phyloP scores from a whole-genome alignment of 2,797 vertebrate genomes.

The Spondyliosoma cantharus region DNA sequence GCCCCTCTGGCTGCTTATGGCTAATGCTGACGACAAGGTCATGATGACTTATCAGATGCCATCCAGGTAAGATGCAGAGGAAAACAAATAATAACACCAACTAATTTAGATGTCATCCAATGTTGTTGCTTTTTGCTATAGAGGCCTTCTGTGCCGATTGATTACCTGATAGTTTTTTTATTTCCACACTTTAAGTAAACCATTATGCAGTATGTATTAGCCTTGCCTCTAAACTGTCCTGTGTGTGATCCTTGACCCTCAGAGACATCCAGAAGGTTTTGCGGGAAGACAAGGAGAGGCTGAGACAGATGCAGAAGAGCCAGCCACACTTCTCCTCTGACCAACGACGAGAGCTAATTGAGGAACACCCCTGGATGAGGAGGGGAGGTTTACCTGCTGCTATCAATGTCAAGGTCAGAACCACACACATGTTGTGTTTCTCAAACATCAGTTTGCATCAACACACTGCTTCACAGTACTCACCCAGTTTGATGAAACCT shows the following conservation, averaged over 20 bases:
- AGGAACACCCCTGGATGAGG: conserved; percentile 93
- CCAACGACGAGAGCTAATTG: conserved; percentile 90
- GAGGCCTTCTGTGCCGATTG: not conserved
- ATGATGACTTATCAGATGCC: conserved; percentile 98
- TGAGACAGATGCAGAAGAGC: conserved; percentile 90
- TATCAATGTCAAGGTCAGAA: conserved; percentile 85
- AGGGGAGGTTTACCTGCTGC: conserved; percentile 88
- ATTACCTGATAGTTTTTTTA: not conserved
- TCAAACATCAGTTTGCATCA: not conserved
- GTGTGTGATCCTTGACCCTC: conserved; percentile 15
- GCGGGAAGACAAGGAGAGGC: conserved; percentile 89
- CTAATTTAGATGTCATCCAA: no score
- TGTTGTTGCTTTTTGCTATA: no score
- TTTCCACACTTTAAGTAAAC: not conserved
- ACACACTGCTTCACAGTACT: not conserved
- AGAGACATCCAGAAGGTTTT: conserved; percentile 90
- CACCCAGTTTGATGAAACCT: not conserved
- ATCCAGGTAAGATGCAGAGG: conserved; percentile 82
- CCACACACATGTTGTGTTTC: not conserved
- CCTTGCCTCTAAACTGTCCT: not conserved
- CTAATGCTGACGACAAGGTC: conserved; percentile 87
- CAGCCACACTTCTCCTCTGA: conserved; percentile 92
- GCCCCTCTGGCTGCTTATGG: conserved; percentile 92
- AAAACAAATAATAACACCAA: no score
- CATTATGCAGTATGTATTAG: not conserved